A percentile compares a stretch with the other conserved stretches of the same genome.
Conservation (phyloP, 2,797 vertebrate genomes). For the Poeciliopsis turneri region DNA sequence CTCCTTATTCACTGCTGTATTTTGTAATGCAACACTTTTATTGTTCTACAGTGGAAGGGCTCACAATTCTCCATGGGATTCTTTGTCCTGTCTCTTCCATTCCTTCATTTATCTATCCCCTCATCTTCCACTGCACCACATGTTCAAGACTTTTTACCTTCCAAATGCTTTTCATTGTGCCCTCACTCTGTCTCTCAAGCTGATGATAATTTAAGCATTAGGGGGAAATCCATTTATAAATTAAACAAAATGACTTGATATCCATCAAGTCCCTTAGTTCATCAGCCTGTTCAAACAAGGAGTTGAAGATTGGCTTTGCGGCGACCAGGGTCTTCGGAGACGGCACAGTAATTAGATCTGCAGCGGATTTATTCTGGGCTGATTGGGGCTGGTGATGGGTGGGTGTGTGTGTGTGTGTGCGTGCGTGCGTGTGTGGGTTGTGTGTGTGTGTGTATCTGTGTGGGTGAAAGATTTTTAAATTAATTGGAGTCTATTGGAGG, state of each 20-base stretch:
- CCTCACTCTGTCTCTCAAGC: constrained; percentile 71
- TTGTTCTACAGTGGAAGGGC: background rate
- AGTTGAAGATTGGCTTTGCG: constrained; percentile 86
- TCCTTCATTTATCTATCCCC: constrained; percentile 27
- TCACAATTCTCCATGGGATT: constrained; percentile 23
- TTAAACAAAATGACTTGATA: constrained; percentile 99
- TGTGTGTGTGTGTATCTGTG: background rate
- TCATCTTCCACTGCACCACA: constrained; percentile 38
- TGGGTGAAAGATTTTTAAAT: constrained; percentile 86
- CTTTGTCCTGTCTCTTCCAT: constrained; percentile 12
- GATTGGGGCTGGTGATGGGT: constrained; percentile 83
- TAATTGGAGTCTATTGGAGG: constrained; percentile 99
- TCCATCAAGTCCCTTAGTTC: constrained; percentile 98
- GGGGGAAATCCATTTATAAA: constrained; percentile 99
- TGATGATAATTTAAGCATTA: constrained; percentile 99
- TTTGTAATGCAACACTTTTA: background rate
- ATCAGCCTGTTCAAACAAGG: constrained; percentile 99
- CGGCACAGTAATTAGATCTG: constrained; percentile 98
- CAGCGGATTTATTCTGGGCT: constrained; percentile 97
- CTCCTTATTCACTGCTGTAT: background rate
- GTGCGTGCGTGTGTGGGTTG: background rate
- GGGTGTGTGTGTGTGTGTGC: constrained; percentile 1
- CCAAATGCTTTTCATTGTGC: constrained; percentile 26
- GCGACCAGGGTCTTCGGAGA: constrained; percentile 92
- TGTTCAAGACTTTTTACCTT: constrained; percentile 44